A percentile compares a stretch with the other conserved stretches of the same genome.
Evolutionary conservation across 2,113 vertebrate species (phyloP).

Genomic region (Columba livia): DNA sequence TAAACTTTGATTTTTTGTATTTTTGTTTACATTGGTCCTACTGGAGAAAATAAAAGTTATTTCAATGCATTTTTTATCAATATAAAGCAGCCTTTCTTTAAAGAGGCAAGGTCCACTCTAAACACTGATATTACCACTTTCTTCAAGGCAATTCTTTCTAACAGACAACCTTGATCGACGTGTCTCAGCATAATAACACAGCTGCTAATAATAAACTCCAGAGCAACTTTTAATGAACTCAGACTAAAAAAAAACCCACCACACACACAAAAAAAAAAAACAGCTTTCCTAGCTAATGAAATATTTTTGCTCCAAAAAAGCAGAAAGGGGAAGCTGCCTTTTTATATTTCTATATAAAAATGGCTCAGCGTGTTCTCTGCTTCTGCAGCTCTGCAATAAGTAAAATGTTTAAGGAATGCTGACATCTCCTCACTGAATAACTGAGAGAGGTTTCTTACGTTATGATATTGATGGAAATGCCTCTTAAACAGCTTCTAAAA

Average conservation of each 20-base stretch:
- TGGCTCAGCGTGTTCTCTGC: neutral
- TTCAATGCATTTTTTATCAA: neutral
- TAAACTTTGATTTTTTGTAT: neutral
- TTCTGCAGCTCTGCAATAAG: conserved; percentile 17
- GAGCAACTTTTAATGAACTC: conserved; percentile 48
- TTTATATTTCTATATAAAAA: conserved; percentile 12
- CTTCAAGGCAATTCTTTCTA: neutral
- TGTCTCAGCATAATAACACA: conserved; percentile 10
- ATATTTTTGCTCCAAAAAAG: neutral
- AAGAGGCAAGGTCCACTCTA: neutral
- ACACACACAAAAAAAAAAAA: neutral
- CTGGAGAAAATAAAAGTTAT: neutral
- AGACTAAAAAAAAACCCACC: neutral
- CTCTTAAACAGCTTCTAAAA: conserved; percentile 63
- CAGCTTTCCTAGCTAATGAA: neutral
- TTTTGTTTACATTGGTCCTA: neutral
- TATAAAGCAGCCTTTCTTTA: neutral
- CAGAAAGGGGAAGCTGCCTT: neutral
- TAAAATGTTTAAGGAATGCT: conserved; percentile 27
- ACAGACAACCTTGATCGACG: neutral
- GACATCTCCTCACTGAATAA: neutral
- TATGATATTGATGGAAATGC: conserved; percentile 45
- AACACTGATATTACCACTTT: neutral
- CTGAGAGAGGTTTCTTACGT: conserved; percentile 34
- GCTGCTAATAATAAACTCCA: conserved; percentile 5